These are phyloP conservation scores for Drosophila macrospina DNA, from an alignment of 2,888 invertebrate genomes.

Conservation along the genomic window DNA sequence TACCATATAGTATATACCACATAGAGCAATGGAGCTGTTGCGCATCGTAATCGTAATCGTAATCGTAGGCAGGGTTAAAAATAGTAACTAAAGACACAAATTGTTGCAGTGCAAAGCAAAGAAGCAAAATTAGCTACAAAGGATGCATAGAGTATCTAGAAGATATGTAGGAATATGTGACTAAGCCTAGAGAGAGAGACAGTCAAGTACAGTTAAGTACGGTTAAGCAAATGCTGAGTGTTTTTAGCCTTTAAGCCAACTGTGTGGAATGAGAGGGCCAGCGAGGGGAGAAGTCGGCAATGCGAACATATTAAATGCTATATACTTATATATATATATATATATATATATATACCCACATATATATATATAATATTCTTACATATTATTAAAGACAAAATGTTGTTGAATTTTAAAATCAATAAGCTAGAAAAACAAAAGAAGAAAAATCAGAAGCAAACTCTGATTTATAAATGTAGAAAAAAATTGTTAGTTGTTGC, in stretches of 20 bases:
- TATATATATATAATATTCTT: constrained; percentile 64
- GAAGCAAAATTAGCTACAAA: constrained; percentile 20
- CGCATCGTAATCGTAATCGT: constrained; percentile 48
- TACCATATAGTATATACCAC: constrained; percentile 42
- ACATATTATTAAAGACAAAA: constrained; percentile 68
- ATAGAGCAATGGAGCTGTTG: too few relatives aligned
- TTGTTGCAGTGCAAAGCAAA: constrained; percentile 77
- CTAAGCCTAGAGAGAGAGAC: constrained; percentile 32
- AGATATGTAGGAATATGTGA: constrained; percentile 16
- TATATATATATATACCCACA: constrained; percentile 56
- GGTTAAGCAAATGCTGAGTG: constrained; percentile 39
- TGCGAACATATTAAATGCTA: constrained; percentile 74
- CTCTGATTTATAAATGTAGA: constrained; percentile 52
- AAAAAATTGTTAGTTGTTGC: constrained; percentile 81
- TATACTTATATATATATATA: constrained; percentile 55
- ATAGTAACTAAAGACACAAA: constrained; percentile 77
- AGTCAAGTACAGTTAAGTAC: constrained; percentile 25
- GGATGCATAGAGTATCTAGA: constrained; percentile 9
- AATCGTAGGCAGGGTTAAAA: constrained; percentile 70
- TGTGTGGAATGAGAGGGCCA: background rate
- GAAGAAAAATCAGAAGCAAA: constrained; percentile 51
- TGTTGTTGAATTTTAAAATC: constrained; percentile 80
- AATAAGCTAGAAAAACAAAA: constrained; percentile 51
- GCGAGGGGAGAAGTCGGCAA: constrained; percentile 45
- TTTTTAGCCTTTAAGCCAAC: constrained; percentile 37